Conservation (phyloP, 2,113 vertebrate species). For the Hemibagrus wyckioides region DNA sequence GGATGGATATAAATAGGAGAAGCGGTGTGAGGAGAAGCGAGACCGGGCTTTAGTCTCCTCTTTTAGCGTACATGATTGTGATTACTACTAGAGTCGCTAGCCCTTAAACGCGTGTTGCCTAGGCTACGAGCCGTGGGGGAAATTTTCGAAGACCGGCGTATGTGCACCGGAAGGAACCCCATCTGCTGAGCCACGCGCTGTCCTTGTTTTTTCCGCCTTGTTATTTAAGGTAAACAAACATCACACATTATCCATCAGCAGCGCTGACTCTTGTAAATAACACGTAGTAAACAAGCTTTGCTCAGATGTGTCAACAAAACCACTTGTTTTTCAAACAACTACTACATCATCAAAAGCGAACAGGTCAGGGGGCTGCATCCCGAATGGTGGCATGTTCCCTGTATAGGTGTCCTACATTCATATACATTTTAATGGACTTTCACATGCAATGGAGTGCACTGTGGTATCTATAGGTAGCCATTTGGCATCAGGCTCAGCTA, state of each 20-base stretch:
- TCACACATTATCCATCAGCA: background rate
- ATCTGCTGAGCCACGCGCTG: conserved; percentile 8
- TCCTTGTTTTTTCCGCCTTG: conserved; percentile 14
- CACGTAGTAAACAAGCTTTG: background rate
- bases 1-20: conserved; percentile 20
- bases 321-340: background rate
- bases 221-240: conserved; percentile 31
- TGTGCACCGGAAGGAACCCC: conserved; percentile 37
- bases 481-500: background rate
- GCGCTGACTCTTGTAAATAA: background rate
- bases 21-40: background rate
- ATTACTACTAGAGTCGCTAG: background rate
- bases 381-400: background rate
- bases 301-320: background rate
- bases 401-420: background rate
- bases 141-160: conserved; percentile 33
- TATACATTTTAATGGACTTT: background rate
- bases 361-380: background rate
- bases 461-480: background rate
- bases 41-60: background rate
- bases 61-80: background rate
- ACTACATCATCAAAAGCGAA: background rate
- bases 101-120: conserved; percentile 5
- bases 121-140: conserved; percentile 25
- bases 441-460: background rate